Evolutionary conservation across 2,888 invertebrate genomes (phyloP), one percentile per base, ranked within the genome.

Genomic region (Timema podura): DNA sequence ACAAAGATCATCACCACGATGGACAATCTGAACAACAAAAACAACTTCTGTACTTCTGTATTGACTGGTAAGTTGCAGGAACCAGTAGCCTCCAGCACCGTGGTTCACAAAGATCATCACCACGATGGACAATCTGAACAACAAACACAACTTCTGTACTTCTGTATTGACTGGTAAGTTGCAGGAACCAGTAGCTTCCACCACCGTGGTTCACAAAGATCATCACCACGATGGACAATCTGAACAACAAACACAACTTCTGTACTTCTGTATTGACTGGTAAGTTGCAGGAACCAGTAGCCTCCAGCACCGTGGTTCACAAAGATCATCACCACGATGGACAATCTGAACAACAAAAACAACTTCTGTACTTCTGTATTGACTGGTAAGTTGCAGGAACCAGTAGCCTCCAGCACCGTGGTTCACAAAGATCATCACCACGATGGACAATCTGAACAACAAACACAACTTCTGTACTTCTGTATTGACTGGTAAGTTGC

Each of bases 51-150:
- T 30, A 30, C 30, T 30, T 2, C 30, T 30, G 30, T 30, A 30
- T 30, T 30, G 30, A 30, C 30, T 30, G 30, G 30, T 30, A 30
- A 30, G 30, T 30, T 30, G 30, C 30, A 98, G 83, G 84, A 92
- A 89, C 83, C 88, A 87, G 81, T 96, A 97, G 0, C 89, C 88
- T 0, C 98, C 98, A 0, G 92, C 93, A 6, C 95, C 95, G 79
- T 91, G 91, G 80, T 95, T 95, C 49, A 93, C 93, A 79, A 95
- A 95, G 77, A 96, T 93, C 95, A 95, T 96, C 76, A 91, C 87
- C 76, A 91, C 87, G 75, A 95, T 93, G 70, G 90, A 90, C 74
- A 94, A 86, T 5, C 95, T 93, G 78, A 30, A 30, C 3, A 30
- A 30, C 30, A 30, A 30, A 30, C 30, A 30, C 30, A 30, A 30